A percentile compares a stretch with the other conserved stretches of the same genome.
These are phyloP conservation scores for Pristionchus arcanus DNA, from an alignment of 2,888 invertebrate species.

Conservation along the genomic window DNA sequence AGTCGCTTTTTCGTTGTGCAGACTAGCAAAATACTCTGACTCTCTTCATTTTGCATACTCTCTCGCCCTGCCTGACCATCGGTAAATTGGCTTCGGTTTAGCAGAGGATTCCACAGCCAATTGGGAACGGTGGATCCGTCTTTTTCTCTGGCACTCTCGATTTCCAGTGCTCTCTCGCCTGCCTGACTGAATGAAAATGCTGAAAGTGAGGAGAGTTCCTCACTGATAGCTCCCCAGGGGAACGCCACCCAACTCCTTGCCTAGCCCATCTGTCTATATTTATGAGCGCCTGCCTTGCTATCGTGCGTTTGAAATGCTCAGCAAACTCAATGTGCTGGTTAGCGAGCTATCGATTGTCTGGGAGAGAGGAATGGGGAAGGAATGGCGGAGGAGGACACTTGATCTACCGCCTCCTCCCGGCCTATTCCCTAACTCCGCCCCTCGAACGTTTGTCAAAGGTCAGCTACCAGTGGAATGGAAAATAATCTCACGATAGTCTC, in stretches of 20 bases:
- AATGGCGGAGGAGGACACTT: too few species aligned
- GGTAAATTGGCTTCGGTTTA: not conserved
- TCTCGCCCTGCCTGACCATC: not conserved
- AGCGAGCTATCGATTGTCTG: too few species aligned
- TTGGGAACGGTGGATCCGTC: conserved; percentile 15
- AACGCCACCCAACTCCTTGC: not conserved
- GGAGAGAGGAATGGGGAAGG: too few species aligned
- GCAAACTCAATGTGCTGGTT: too few species aligned
- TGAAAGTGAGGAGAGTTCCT: not conserved
- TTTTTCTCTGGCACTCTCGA: not conserved
- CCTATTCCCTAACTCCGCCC: too few species aligned
- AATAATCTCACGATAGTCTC: too few species aligned
- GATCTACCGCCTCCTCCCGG: too few species aligned
- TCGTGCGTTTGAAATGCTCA: too few species aligned
- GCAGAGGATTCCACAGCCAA: not conserved
- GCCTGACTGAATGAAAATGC: not conserved
- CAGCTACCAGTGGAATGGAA: too few species aligned
- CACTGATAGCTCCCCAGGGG: not conserved
- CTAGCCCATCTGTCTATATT: conserved; percentile 26
- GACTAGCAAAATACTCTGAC: not conserved
- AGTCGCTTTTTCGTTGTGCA: not conserved
- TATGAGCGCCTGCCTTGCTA: not conserved
- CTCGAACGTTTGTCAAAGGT: too few species aligned
- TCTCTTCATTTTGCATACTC: not conserved
- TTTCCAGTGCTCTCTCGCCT: not conserved